phyloP scores from a whole-genome alignment of 2,797 vertebrate genomes.

The Poecile montanus region DNA sequence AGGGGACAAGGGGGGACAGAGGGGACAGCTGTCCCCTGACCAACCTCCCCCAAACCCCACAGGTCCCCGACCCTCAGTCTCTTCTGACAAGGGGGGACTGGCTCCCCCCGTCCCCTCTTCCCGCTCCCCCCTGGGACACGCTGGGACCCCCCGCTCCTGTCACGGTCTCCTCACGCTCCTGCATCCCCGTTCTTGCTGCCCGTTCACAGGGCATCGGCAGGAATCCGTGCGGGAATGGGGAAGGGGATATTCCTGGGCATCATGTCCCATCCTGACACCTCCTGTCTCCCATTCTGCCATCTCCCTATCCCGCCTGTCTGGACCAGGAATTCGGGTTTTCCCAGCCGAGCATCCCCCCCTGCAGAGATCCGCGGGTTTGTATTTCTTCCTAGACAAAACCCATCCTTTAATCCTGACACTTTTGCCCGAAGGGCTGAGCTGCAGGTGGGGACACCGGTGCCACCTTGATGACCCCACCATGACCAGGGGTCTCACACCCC shows the following conservation, averaged over 20 bases:
- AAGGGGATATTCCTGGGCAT: neutral
- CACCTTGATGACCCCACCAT: neutral
- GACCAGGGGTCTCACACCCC: neutral
- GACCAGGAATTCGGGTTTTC: neutral
- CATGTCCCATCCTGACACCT: neutral
- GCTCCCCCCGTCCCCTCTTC: rapidly evolving
- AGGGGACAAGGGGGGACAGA: neutral
- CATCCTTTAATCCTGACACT: neutral
- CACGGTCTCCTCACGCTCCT: neutral
- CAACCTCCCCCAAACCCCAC: neutral
- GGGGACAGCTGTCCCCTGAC: neutral
- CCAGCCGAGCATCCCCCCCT: neutral
- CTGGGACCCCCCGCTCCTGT: neutral
- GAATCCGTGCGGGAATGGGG: neutral
- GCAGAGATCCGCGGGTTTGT: neutral
- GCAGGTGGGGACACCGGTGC: neutral
- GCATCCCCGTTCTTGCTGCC: neutral
- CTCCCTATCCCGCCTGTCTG: neutral
- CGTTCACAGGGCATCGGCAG: neutral
- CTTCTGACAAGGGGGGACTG: neutral
- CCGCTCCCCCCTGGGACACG: neutral
- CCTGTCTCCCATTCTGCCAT: neutral
- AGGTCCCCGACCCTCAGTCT: neutral
- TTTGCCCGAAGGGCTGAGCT: neutral
- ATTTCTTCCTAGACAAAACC: neutral